phyloP scores from a whole-genome alignment of 2,797 vertebrate species.

The Sebastes hubbsi region DNA sequence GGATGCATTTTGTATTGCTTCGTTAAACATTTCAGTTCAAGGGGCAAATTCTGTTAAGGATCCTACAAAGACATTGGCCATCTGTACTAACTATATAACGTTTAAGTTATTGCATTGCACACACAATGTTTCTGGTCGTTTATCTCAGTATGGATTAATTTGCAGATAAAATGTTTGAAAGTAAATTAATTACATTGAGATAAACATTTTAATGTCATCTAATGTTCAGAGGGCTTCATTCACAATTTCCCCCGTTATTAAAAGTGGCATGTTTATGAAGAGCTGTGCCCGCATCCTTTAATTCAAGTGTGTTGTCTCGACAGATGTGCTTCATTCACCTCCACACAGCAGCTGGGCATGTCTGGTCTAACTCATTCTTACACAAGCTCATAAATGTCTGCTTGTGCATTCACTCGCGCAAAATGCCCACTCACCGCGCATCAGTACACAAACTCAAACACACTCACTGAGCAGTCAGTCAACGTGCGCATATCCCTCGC shows the following conservation, averaged over 20 bases:
- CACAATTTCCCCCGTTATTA: background rate
- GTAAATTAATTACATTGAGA: slow-evolving; percentile 6
- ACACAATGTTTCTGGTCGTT: background rate
- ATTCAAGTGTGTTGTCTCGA: slow-evolving; percentile 17
- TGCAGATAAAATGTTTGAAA: background rate
- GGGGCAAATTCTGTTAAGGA: background rate
- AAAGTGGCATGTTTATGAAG: slow-evolving; percentile 39
- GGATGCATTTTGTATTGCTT: background rate
- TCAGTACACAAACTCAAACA: slow-evolving; percentile 11
- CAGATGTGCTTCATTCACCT: slow-evolving; percentile 40
- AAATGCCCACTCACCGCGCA: background rate
- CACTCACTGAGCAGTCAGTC: background rate
- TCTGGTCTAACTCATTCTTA: slow-evolving; percentile 15
- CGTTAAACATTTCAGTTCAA: background rate
- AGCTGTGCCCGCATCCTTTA: slow-evolving; percentile 4
- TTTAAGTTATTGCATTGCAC: background rate
- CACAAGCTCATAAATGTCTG: slow-evolving; percentile 39
- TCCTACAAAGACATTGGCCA: background rate
- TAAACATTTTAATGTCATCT: slow-evolving; percentile 11
- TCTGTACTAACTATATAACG: background rate
- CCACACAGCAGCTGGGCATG: background rate
- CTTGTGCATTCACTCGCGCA: background rate
- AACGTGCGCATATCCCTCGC: background rate
- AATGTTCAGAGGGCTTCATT: slow-evolving; percentile 1
- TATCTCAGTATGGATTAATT: background rate